These are phyloP conservation scores for Microctenopoma lineatum DNA, from an alignment of 2,797 vertebrate genomes.

Conservation along the genomic window DNA sequence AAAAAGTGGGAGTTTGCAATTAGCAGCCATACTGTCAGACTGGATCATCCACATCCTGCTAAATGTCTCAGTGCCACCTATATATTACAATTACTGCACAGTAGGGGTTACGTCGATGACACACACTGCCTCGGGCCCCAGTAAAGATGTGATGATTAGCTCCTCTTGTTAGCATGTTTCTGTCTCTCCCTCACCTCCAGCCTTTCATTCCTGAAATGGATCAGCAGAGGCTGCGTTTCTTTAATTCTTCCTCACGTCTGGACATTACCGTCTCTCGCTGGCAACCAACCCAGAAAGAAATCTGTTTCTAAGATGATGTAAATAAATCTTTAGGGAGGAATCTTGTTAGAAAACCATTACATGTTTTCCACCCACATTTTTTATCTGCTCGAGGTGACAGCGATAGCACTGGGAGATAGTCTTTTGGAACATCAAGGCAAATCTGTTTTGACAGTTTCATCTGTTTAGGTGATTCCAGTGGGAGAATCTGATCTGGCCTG, in stretches of 20 bases:
- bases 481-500: slow-evolving; percentile 74
- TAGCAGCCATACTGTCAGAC: slow-evolving; percentile 39
- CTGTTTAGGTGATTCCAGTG: slow-evolving; percentile 65
- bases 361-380: slow-evolving; percentile 41
- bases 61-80: slow-evolving; percentile 18
- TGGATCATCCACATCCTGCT: slow-evolving; percentile 18
- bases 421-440: slow-evolving; percentile 59
- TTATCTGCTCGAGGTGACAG: slow-evolving; percentile 61
- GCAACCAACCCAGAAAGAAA: neutral
- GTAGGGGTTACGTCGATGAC: neutral
- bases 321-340: slow-evolving; percentile 23
- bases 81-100: neutral
- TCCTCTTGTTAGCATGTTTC: slow-evolving; percentile 1
- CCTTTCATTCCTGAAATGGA: neutral
- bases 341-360: slow-evolving; percentile 30
- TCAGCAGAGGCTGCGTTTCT: no score
- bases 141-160: neutral
- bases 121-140: neutral
- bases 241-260: no score
- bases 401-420: slow-evolving; percentile 59
- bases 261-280: slow-evolving; percentile 13
- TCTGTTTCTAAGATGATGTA: slow-evolving; percentile 3
- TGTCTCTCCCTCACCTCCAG: neutral
- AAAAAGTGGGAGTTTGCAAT: slow-evolving; percentile 9
- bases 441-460: slow-evolving; percentile 80